Evolutionary conservation across 2,888 invertebrate species (phyloP), one percentile per base, ranked within the genome.

Genomic region (Andrena bucephala): DNA sequence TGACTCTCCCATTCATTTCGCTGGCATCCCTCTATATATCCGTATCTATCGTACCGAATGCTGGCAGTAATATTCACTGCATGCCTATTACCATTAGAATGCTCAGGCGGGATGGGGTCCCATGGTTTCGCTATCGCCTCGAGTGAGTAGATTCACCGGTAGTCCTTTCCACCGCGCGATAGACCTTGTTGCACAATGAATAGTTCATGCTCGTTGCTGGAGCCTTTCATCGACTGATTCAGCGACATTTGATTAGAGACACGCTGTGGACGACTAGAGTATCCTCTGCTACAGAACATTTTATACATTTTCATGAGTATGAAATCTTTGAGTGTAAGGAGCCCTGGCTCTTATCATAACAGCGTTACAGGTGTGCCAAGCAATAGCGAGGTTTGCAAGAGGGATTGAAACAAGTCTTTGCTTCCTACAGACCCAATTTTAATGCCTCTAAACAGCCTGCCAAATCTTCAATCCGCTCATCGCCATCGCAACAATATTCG

Each of bases 1-100:
- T 88, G 90, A 90, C 90, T 90, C 86, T 85, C 77, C 86, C 83
- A 88, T 91, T 90, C 89, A 89, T 90, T 88, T 86, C 72, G 80
- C 70, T 70, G 80, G 88, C 81, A 85, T 86, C 81, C 81, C 73
- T 81, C 54, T 50, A 67, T 65, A 67, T 65, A 71, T 81, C 72
- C 71, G 75, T 78, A 76, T 77, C 81, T 77, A 69, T 69, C 72
- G 54, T 65, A 59, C 42, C 68, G 70, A 72, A 85, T 60, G 67
- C 75, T 73, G 73, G 16, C 60, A 71, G 79, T 79, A 85, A 77
- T 88, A 85, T 69, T 78, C 77, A 31, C 83, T 79, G 77, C 68
- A 62, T 68, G 66, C 62, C 77, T 72, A 87, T 80, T 89, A 81
- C 73, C 77, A 78, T 84, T 77, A 87, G 85, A 89, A 88, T 86